phyloP scores from a whole-genome alignment of 1,140 invertebrate genomes.

The Zaprionus africanus region DNA sequence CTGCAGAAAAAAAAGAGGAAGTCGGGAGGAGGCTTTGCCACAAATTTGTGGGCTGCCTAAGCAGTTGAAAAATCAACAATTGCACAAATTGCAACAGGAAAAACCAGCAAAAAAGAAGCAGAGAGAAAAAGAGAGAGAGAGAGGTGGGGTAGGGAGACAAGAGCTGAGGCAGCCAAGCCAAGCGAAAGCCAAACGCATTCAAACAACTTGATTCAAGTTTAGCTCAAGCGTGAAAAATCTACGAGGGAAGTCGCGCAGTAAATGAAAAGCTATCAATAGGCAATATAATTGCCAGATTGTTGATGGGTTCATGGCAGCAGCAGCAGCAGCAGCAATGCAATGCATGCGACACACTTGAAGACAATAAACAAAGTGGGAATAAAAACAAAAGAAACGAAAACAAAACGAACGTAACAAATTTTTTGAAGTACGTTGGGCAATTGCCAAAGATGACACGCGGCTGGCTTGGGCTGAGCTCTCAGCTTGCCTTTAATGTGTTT shows the following conservation, averaged over 20 bases:
- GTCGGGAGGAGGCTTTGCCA: constrained; percentile 39
- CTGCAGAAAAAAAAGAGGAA: constrained; percentile 47
- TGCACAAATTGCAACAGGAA: constrained; percentile 75
- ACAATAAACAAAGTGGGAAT: not conserved
- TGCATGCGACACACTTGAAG: constrained; percentile 32
- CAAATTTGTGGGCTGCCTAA: constrained; percentile 66
- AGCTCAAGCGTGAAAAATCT: constrained; percentile 66
- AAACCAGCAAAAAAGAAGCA: constrained; percentile 44
- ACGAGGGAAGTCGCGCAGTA: constrained; percentile 1
- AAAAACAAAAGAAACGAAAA: constrained; percentile 11
- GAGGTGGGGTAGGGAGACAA: not conserved
- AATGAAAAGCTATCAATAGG: constrained; percentile 30
- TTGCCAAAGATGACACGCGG: constrained; percentile 30
- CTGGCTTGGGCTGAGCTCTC: constrained; percentile 20
- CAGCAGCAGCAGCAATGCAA: not conserved
- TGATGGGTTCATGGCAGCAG: constrained; percentile 33
- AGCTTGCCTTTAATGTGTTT: constrained; percentile 67
- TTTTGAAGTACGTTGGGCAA: constrained; percentile 52
- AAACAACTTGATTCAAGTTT: constrained; percentile 57
- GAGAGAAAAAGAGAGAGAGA: not conserved
- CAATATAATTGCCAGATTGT: constrained; percentile 1
- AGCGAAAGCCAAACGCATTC: constrained; percentile 55
- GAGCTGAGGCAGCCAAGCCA: constrained; percentile 30
- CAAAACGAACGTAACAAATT: constrained; percentile 57
- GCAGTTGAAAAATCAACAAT: constrained; percentile 65